Evolutionary conservation across 2,888 invertebrate genomes (phyloP).

Genomic region (Calameuta pallipes): DNA sequence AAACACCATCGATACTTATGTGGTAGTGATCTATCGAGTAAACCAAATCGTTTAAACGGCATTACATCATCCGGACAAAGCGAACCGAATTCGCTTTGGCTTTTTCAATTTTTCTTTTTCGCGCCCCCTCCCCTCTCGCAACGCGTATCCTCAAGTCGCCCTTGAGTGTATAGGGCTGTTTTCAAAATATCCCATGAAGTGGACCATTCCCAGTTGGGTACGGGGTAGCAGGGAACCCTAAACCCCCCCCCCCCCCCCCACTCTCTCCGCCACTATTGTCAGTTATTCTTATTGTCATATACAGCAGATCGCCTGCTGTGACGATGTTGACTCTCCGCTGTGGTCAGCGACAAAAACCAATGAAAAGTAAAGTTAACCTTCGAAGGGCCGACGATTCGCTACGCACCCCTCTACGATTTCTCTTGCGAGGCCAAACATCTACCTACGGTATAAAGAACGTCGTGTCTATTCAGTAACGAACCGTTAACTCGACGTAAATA

Average conservation of each 20-base stretch:
- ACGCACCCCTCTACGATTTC: constrained; percentile 48
- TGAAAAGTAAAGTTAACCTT: background rate
- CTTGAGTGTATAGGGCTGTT: background rate
- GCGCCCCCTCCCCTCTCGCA: background rate
- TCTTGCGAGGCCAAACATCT: constrained; percentile 56
- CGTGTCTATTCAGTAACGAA: constrained; percentile 55
- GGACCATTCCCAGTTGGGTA: background rate
- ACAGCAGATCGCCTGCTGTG: constrained; percentile 48
- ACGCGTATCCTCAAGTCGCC: background rate
- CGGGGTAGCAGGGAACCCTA: background rate
- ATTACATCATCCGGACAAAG: background rate
- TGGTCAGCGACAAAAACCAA: constrained; percentile 58
- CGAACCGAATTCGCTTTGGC: background rate
- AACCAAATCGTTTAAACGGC: background rate
- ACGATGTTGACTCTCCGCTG: constrained; percentile 58
- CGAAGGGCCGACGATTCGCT: constrained; percentile 53
- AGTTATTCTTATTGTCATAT: background rate
- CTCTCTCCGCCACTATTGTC: background rate
- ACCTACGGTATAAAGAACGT: constrained; percentile 53
- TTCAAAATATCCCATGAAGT: background rate
- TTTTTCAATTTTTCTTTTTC: background rate
- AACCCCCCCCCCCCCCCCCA: background rate
- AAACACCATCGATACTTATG: background rate
- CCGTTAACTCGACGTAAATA: constrained; percentile 62
- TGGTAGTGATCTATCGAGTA: background rate